Evolutionary conservation across 2,797 vertebrate species (phyloP).

Genomic region (Choloepus didactylus): DNA sequence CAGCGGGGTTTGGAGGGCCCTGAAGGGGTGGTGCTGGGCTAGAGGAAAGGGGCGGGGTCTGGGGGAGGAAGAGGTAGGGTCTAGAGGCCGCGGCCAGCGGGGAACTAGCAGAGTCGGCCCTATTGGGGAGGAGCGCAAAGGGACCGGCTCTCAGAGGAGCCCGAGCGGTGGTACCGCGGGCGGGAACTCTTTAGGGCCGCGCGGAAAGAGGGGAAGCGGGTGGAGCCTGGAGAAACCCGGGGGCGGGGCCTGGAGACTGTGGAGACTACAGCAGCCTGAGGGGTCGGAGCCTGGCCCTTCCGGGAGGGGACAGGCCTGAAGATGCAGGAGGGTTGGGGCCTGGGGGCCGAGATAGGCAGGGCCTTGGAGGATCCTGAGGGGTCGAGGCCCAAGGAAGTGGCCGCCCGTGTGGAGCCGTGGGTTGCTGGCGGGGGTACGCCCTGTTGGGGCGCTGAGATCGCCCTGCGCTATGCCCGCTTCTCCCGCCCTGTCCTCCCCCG

Average conservation of each 20-base stretch:
- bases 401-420: rapidly evolving
- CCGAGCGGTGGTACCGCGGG: no score
- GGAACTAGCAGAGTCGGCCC: background rate
- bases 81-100: rapidly evolving
- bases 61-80: background rate
- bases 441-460: background rate
- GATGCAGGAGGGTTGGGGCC: background rate
- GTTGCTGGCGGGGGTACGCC: background rate
- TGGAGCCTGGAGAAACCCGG: background rate
- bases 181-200: background rate
- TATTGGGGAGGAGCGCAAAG: rapidly evolving
- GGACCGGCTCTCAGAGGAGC: no score
- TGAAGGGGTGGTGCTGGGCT: no score
- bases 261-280: background rate
- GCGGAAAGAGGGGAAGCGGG: background rate
- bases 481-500: background rate
- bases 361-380: background rate
- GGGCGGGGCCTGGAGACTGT: background rate
- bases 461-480: rapidly evolving
- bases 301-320: background rate
- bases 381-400: background rate
- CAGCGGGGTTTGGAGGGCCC: no score
- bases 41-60: background rate
- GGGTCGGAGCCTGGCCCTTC: background rate
- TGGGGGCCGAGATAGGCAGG: background rate